Conservation (phyloP, 2,888 invertebrate genomes). For the Dorcus parallelipipedus region DNA sequence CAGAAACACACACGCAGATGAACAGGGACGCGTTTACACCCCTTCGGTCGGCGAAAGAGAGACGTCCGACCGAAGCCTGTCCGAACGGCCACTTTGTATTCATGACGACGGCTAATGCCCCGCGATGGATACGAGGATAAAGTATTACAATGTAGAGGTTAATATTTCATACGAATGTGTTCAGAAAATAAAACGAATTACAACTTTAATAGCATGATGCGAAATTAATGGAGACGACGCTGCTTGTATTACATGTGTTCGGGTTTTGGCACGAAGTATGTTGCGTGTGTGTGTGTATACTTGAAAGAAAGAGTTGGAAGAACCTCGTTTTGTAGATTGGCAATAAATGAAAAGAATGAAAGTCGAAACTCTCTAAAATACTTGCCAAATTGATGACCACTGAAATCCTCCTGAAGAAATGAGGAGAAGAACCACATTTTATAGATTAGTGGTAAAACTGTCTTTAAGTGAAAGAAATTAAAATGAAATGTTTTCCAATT, state of each 20-base stretch:
- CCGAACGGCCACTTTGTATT: constrained; percentile 29
- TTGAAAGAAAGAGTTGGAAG: too few relatives aligned
- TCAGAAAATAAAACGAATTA: constrained; percentile 25
- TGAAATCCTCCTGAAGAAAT: too few relatives aligned
- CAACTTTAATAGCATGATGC: constrained; percentile 17
- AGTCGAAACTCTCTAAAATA: too few relatives aligned
- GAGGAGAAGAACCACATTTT: too few relatives aligned
- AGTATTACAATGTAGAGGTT: constrained; percentile 28
- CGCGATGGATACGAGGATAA: constrained; percentile 28
- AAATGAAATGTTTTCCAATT: too few relatives aligned
- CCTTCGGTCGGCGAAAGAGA: constrained; percentile 6
- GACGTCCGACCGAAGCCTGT: constrained; percentile 6
- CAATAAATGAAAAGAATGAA: too few relatives aligned
- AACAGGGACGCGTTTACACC: constrained; percentile 6
- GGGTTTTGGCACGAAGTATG: neutral
- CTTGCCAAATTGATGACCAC: too few relatives aligned
- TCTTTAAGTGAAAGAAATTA: too few relatives aligned
- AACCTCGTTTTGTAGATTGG: too few relatives aligned
- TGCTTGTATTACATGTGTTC: neutral
- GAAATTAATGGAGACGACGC: constrained; percentile 2
- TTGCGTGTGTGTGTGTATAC: too few relatives aligned
- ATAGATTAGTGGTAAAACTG: too few relatives aligned
- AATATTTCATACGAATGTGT: constrained; percentile 30
- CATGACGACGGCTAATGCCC: constrained; percentile 29
- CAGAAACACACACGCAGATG: constrained; percentile 2